Conservation (phyloP, 1,140 invertebrate species). For the Armadillidium nasatum region DNA sequence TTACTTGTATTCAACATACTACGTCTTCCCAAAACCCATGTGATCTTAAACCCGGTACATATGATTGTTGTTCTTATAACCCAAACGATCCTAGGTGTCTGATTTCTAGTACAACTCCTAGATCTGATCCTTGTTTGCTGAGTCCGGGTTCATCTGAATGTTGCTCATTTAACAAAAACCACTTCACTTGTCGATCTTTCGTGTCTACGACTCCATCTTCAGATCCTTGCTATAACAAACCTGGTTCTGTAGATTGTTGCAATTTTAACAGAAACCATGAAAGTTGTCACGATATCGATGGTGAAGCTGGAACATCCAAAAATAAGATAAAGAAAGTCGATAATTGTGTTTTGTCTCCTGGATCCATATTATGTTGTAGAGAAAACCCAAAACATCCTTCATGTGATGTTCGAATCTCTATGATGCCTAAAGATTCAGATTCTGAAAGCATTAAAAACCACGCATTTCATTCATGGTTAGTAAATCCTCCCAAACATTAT, state of each 20-base stretch:
- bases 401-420: slow-evolving; percentile 27
- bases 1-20: not conserved
- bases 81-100: not conserved
- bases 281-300: not conserved
- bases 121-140: not conserved
- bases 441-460: slow-evolving; percentile 34
- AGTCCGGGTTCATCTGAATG: slow-evolving; percentile 21
- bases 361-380: too few species aligned
- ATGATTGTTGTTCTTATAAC: not conserved
- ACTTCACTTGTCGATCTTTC: not conserved
- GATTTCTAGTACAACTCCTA: not conserved
- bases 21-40: not conserved
- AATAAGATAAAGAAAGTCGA: too few species aligned
- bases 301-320: too few species aligned
- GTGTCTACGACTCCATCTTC: not conserved
- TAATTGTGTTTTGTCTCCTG: too few species aligned
- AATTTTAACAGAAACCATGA: slow-evolving; percentile 20
- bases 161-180: not conserved
- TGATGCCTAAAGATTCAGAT: slow-evolving; percentile 26
- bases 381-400: slow-evolving; percentile 16
- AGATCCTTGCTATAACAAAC: slow-evolving; percentile 25
- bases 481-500: slow-evolving; percentile 21
- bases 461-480: slow-evolving; percentile 38
- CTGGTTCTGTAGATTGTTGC: slow-evolving; percentile 34
- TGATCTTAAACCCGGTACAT: not conserved